phyloP scores from a whole-genome alignment of 1,140 invertebrate species.

The Cataglyphis hispanica region DNA sequence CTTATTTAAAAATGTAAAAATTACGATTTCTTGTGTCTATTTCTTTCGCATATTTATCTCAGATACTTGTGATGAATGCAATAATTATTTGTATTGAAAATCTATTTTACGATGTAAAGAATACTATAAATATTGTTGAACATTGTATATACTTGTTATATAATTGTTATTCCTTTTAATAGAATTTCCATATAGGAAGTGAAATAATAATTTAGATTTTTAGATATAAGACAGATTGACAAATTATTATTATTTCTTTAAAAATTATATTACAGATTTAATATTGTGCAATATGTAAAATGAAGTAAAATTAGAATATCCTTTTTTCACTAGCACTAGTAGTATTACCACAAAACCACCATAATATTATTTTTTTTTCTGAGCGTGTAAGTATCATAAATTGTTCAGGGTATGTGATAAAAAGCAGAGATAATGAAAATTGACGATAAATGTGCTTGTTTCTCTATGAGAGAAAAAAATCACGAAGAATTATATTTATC shows the following conservation, averaged over 20 bases:
- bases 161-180: conserved; percentile 21
- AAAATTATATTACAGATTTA: conserved; percentile 12
- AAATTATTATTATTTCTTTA: neutral
- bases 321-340: conserved; percentile 36
- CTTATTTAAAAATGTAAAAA: conserved; percentile 20
- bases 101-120: conserved; percentile 36
- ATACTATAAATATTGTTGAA: conserved; percentile 15
- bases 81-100: conserved; percentile 37
- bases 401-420: conserved; percentile 11
- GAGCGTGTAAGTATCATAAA: conserved; percentile 50
- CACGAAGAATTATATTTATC: conserved; percentile 72
- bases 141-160: conserved; percentile 38
- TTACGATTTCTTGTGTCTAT: neutral
- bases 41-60: conserved; percentile 17
- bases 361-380: conserved; percentile 42
- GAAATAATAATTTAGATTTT: conserved; percentile 5
- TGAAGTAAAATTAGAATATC: neutral
- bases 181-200: conserved; percentile 16
- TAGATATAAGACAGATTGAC: neutral
- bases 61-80: conserved; percentile 12
- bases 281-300: conserved; percentile 2
- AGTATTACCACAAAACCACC: conserved; percentile 56
- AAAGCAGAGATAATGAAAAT: conserved; percentile 52
- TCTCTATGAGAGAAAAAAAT: conserved; percentile 56
- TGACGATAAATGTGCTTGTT: conserved; percentile 60